Evolutionary conservation across 1,140 invertebrate species (phyloP).

Genomic region (Lucilia cuprina): DNA sequence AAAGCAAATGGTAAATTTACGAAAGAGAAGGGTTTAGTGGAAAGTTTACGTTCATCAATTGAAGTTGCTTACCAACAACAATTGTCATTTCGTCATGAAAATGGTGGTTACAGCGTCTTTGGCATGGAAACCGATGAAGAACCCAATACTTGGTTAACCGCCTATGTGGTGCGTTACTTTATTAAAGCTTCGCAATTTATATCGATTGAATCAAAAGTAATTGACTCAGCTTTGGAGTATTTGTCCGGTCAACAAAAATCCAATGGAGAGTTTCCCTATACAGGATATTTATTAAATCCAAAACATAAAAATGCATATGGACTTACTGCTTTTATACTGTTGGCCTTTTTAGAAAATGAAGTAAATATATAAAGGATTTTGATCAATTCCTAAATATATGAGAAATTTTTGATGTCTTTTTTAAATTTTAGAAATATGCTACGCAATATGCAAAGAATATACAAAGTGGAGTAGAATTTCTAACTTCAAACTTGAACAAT

Average conservation of each 20-base stretch:
- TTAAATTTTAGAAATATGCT: slow-evolving; percentile 50
- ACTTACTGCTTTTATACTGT: slow-evolving; percentile 80
- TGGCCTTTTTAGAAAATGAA: slow-evolving; percentile 79
- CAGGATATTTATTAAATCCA: slow-evolving; percentile 75
- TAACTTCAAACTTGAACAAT: slow-evolving; percentile 75
- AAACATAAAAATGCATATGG: slow-evolving; percentile 78
- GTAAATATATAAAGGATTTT: neutral
- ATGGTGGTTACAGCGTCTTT: slow-evolving; percentile 96
- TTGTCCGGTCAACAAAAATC: slow-evolving; percentile 74
- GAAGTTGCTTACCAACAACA: slow-evolving; percentile 91
- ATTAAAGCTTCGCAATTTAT: slow-evolving; percentile 82
- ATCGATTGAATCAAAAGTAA: slow-evolving; percentile 76
- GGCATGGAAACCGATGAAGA: slow-evolving; percentile 77
- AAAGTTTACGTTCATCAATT: slow-evolving; percentile 64
- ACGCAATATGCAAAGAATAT: slow-evolving; percentile 70
- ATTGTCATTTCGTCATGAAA: slow-evolving; percentile 84
- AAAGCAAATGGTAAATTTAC: slow-evolving; percentile 74
- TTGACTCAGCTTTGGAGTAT: slow-evolving; percentile 80
- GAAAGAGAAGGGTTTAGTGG: slow-evolving; percentile 60
- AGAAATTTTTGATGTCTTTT: too few relatives aligned
- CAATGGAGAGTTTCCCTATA: slow-evolving; percentile 84
- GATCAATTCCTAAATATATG: too few relatives aligned
- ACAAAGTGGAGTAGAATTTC: slow-evolving; percentile 80
- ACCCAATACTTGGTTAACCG: slow-evolving; percentile 91
- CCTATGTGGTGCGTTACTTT: slow-evolving; percentile 90